Evolutionary conservation across 2,113 vertebrate species (phyloP).

Genomic region (Caranx melampygus): DNA sequence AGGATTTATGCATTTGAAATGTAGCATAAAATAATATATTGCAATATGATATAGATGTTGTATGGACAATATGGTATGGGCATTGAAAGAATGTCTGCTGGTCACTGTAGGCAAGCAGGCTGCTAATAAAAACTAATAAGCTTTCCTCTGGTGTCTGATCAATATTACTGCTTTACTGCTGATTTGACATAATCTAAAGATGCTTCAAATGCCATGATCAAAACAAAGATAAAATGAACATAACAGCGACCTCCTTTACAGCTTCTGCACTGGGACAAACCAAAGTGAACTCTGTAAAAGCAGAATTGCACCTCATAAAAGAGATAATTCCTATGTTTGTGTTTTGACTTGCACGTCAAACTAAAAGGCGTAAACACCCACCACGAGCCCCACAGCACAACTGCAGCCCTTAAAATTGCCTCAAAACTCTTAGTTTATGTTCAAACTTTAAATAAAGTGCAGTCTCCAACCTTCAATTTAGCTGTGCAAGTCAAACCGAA

Average conservation of each 20-base stretch:
- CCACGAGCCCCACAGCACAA: slow-evolving; percentile 29
- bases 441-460: slow-evolving; percentile 69
- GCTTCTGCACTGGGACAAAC: slow-evolving; percentile 29
- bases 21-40: too few relatives aligned
- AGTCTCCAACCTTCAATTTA: slow-evolving; percentile 67
- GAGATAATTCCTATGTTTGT: slow-evolving; percentile 73
- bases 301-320: slow-evolving; percentile 64
- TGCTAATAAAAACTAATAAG: neutral
- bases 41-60: neutral
- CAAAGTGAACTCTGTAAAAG: slow-evolving; percentile 43
- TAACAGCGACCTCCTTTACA: slow-evolving; percentile 7
- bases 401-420: slow-evolving; percentile 41
- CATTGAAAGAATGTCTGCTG: neutral
- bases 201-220: neutral
- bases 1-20: neutral
- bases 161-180: neutral
- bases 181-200: slow-evolving; percentile 6
- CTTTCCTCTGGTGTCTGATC: neutral
- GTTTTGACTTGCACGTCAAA: slow-evolving; percentile 60
- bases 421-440: slow-evolving; percentile 61
- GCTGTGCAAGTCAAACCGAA: slow-evolving; percentile 25
- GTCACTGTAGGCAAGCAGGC: neutral
- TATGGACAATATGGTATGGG: too few relatives aligned
- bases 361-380: slow-evolving; percentile 62
- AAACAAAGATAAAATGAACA: neutral